Evolutionary conservation across 2,888 invertebrate species (phyloP).

Genomic region (Incurvaria masculella): DNA sequence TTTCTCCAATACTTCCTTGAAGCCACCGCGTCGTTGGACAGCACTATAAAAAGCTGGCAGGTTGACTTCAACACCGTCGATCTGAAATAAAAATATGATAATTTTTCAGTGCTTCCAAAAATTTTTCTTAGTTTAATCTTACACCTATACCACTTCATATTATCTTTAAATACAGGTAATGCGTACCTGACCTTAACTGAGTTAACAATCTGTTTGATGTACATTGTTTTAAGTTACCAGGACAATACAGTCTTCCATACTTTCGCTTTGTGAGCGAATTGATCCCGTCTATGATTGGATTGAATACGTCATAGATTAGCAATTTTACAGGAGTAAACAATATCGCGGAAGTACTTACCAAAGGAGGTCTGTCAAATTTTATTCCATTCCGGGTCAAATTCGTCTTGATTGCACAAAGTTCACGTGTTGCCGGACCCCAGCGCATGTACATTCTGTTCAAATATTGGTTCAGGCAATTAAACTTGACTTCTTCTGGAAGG

Average conservation of each 20-base stretch:
- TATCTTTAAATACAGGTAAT: not conserved
- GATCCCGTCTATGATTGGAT: not conserved
- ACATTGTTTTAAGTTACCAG: not conserved
- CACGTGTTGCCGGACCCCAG: conserved; percentile 86
- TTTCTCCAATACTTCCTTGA: conserved; percentile 82
- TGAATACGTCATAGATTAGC: not conserved
- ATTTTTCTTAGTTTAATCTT: not conserved
- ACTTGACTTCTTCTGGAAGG: conserved; percentile 80
- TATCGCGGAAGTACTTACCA: conserved; percentile 55
- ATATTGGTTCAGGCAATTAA: conserved; percentile 87
- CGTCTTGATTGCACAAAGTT: conserved; percentile 80
- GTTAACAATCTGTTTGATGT: too few species aligned
- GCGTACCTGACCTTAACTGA: not conserved
- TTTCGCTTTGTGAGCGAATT: not conserved
- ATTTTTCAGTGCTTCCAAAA: too few species aligned
- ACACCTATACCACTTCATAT: not conserved
- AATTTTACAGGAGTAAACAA: not conserved
- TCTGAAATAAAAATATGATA: conserved; percentile 39
- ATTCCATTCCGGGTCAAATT: conserved; percentile 77
- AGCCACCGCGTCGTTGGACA: conserved; percentile 81
- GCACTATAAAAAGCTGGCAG: conserved; percentile 80
- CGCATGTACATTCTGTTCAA: conserved; percentile 82
- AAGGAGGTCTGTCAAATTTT: conserved; percentile 69
- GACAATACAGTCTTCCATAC: not conserved
- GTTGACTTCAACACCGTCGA: conserved; percentile 90